phyloP scores from a whole-genome alignment of 2,888 invertebrate genomes.

The Stramonita haemastoma region DNA sequence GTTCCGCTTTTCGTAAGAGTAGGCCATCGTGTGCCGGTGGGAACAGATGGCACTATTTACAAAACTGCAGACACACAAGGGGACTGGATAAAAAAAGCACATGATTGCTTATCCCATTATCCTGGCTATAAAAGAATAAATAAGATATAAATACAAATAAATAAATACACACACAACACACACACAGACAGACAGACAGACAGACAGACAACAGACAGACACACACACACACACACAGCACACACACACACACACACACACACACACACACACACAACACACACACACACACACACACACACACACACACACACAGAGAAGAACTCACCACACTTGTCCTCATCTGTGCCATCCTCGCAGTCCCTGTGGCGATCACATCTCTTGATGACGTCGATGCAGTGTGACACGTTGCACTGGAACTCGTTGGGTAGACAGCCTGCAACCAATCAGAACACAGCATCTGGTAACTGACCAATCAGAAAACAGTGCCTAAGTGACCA shows the following conservation, averaged over 20 bases:
- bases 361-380: conserved; percentile 77
- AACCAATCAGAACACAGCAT: conserved; percentile 1
- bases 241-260: neutral
- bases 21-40: too few relatives aligned
- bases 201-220: neutral
- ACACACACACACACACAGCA: neutral
- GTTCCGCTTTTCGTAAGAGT: too few relatives aligned
- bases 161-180: neutral
- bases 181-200: neutral
- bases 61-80: too few relatives aligned
- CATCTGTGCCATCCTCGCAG: conserved; percentile 78
- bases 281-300: neutral
- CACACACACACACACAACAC: neutral
- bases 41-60: too few relatives aligned
- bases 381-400: conserved; percentile 78
- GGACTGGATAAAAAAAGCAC: too few relatives aligned
- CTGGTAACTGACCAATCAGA: too few relatives aligned
- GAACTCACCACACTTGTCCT: conserved; percentile 76
- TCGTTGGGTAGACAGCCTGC: conserved; percentile 78
- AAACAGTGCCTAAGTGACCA: too few relatives aligned
- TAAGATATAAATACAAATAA: neutral
- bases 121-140: neutral
- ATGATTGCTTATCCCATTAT: too few relatives aligned
- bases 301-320: neutral
- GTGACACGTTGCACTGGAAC: conserved; percentile 77